A percentile compares a stretch with the other conserved stretches of the same genome.
Evolutionary conservation across 2,113 vertebrate species (phyloP).

Genomic region (Rhagologus leucostigma): DNA sequence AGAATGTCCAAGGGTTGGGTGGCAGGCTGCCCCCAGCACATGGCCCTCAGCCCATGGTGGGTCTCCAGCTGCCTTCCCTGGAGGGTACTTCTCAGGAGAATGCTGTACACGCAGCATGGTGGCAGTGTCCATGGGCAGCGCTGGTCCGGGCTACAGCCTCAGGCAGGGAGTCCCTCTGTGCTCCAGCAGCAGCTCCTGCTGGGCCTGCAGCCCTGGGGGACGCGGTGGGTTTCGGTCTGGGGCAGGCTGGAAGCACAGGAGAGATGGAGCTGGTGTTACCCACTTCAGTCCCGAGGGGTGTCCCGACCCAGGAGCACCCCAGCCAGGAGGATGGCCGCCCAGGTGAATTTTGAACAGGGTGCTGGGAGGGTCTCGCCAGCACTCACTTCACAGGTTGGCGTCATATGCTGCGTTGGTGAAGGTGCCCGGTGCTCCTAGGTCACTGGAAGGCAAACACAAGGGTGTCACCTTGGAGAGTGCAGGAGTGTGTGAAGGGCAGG

Average conservation of each 20-base stretch:
- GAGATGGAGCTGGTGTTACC: not conserved
- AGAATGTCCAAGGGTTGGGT: not conserved
- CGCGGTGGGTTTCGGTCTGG: rapidly evolving
- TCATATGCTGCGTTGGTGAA: constrained; percentile 17
- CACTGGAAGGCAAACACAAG: not conserved
- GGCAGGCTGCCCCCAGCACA: not conserved
- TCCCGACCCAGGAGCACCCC: not conserved
- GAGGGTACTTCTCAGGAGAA: too few species aligned
- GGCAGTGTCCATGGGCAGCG: not conserved
- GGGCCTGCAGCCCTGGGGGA: not conserved
- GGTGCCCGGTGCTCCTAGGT: not conserved
- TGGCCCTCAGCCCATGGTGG: too few species aligned
- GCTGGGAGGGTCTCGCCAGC: rapidly evolving
- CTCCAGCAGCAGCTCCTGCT: not conserved
- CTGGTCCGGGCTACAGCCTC: not conserved
- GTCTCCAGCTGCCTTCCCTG: not conserved
- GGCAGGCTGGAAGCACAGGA: not conserved
- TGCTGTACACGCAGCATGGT: not conserved
- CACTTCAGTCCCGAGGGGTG: too few species aligned
- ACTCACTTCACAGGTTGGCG: constrained; percentile 4
- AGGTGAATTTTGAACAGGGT: not conserved
- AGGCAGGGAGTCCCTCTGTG: not conserved
- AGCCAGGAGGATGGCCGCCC: not conserved
- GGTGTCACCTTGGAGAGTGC: not conserved
- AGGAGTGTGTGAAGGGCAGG: not conserved